Evolutionary conservation across 2,113 vertebrate species (phyloP).

Genomic region (Pedionomus torquatus): DNA sequence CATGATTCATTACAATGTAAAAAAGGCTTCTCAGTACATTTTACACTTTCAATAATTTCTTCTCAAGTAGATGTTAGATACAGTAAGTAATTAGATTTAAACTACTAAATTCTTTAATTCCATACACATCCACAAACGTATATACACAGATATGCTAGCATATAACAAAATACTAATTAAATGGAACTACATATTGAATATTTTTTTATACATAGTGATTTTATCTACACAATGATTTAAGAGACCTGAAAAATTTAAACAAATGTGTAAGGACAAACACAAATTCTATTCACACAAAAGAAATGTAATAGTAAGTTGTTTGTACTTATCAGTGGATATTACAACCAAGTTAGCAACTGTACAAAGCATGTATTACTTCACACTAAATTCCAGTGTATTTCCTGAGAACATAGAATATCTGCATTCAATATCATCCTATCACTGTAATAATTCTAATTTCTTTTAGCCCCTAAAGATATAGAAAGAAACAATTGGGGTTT

Average conservation of each 20-base stretch:
- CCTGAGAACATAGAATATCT: slow-evolving; percentile 6
- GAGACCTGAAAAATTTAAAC: not conserved
- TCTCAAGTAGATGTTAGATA: not conserved
- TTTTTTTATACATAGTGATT: not conserved
- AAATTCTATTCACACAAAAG: not conserved
- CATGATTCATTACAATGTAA: not conserved
- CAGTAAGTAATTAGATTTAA: slow-evolving; percentile 3
- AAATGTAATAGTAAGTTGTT: not conserved
- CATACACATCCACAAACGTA: not conserved
- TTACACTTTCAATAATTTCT: not conserved
- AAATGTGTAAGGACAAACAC: not conserved
- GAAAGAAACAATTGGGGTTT: slow-evolving; percentile 7
- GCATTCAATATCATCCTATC: slow-evolving; percentile 33
- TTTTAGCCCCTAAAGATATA: slow-evolving; percentile 34
- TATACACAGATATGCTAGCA: accelerated
- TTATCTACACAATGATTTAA: not conserved
- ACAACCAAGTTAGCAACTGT: not conserved
- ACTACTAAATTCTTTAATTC: not conserved
- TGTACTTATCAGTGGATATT: not conserved
- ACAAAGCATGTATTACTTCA: not conserved
- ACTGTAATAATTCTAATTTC: slow-evolving; percentile 44
- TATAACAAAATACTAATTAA: not conserved
- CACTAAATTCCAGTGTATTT: not conserved
- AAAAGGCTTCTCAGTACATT: not conserved
- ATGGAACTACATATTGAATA: not conserved